Evolutionary conservation across 2,797 vertebrate genomes (phyloP).

Genomic region (Fistularia tabacaria): DNA sequence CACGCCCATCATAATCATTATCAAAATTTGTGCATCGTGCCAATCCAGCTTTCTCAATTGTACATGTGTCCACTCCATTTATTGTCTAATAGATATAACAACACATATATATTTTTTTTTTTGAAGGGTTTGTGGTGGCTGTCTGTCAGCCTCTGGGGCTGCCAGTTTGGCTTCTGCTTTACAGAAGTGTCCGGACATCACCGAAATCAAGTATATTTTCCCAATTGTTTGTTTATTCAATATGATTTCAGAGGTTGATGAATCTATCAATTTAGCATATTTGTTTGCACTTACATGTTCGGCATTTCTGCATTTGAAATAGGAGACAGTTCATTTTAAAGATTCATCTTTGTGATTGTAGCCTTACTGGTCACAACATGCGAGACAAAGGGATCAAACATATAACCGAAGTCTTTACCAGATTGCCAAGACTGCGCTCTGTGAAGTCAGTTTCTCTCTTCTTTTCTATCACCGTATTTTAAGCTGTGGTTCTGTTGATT

Average conservation of each 20-base stretch:
- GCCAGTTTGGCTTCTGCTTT: conserved; percentile 71
- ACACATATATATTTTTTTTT: not conserved
- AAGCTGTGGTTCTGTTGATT: not conserved
- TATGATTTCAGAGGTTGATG: too few relatives aligned
- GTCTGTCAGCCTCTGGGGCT: conserved; percentile 76
- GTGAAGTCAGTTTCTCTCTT: conserved; percentile 76
- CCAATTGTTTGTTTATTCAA: too few relatives aligned
- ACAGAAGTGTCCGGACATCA: conserved; percentile 72
- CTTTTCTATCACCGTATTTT: not conserved
- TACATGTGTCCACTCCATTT: too few relatives aligned
- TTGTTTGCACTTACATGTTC: too few relatives aligned
- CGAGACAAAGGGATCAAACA: conserved; percentile 66
- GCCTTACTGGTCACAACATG: conserved; percentile 83
- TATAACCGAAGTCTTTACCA: conserved; percentile 62
- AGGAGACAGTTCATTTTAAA: too few relatives aligned
- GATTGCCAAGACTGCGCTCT: conserved; percentile 67
- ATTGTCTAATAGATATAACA: too few relatives aligned
- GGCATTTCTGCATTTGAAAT: too few relatives aligned
- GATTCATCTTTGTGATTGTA: conserved; percentile 36
- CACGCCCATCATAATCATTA: too few relatives aligned
- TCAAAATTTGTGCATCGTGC: too few relatives aligned
- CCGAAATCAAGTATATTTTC: conserved; percentile 79
- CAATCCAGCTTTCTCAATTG: too few relatives aligned
- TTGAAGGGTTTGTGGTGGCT: conserved; percentile 76
- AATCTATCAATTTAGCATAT: too few relatives aligned